Base-by-base conservation (phyloP, 2,113 vertebrate species). In the Microcebus tavaratra region DNA sequence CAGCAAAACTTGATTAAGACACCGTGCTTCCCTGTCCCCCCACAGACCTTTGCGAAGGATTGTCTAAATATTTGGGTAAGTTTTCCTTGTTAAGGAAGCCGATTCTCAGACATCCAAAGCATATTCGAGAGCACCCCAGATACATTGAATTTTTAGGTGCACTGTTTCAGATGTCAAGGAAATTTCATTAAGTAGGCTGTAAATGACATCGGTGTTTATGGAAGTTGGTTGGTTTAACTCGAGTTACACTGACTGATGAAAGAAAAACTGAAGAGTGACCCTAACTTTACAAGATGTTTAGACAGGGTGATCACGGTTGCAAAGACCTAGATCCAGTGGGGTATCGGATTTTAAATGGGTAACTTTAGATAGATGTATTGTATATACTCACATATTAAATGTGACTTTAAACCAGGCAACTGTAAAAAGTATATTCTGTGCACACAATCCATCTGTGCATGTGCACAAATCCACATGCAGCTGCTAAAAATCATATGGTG, bases 401-500 rank as follows among this genome's bases (percentile, higher is more conserved):
- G 25, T 27, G 31, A 8, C 48, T 65, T 80, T 48, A 65, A 67
- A 59, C 48, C 36, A 20, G n/a, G 31, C 25, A 21, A 39, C 23
- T 31, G 21, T 29, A 34, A 34, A 53, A 29, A 11, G 55, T n/a
- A 17, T 39, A 5, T 70, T 31, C 34, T 36, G 36, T 5, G 50
- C 34, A 42, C 1, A 14, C 14, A 57, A 45, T 15, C 55, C 27
- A 3, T 25, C 8, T 12, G 14, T 2, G 0, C 21, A 27, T 3
- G 55, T 8, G 31, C 13, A 27, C n/a, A 11, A 0, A 3, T 29
- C 39, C 8, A 27, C 0, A 2, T 3, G 48, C 29, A 5, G 2
- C 57, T 45, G 0, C 15, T 6, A 0, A 8, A 6, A 4, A 1
- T 65, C 6, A 13, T 17, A 9, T 1, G 4, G 18, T 0, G 5